Evolutionary conservation across 2,888 invertebrate genomes (phyloP), one percentile per base, ranked within the genome.

Genomic region (Aquatica leii): DNA sequence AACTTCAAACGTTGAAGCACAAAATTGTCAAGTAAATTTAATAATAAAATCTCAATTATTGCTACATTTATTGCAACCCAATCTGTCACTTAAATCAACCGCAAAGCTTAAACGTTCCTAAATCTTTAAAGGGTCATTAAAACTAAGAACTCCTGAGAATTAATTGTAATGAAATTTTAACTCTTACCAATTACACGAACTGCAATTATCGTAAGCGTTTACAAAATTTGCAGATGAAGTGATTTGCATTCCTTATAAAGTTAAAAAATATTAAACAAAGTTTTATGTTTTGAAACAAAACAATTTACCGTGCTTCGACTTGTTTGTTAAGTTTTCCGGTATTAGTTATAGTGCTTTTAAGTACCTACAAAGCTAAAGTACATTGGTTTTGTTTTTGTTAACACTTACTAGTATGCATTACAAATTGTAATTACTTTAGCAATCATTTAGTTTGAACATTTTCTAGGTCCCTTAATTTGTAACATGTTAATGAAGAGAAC

Each of bases 401-500:
- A 43, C 43, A 17, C 18, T 46, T 20, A 12, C 15, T 15, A 41
- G 3, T 15, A 12, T 15, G 41, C 3, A 41, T 41, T 41, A 12
- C 6, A 46, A 11, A 20, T 18, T 2, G 46, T 46, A 46, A 46
- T 46, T 46, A 46, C 18, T 46, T n/a, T 8, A 20, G 46, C 46
- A 46, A 46, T 46, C 17, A 46, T 18, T 43, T 17, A 8, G 3
- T 12, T 11, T 18, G 18, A 46, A 20, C 15, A 53, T 41, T 59
- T 59, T 21, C 46, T 18, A 41, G 24, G 41, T 14, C 21, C 11
- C 17, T 6, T 18, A 20, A 60, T 53, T 55, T 55, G 58, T 48
- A 54, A 17, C 55, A 63, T 50, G 59, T 59, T 63, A 63, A 63
- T 63, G 59, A 59, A 58, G 48, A 55, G 40, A 41, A 43, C 51